Percentiles rank a stretch among this genome's conserved stretches.
Conservation (phyloP, 2,797 vertebrate genomes). For the Esox lucius region DNA sequence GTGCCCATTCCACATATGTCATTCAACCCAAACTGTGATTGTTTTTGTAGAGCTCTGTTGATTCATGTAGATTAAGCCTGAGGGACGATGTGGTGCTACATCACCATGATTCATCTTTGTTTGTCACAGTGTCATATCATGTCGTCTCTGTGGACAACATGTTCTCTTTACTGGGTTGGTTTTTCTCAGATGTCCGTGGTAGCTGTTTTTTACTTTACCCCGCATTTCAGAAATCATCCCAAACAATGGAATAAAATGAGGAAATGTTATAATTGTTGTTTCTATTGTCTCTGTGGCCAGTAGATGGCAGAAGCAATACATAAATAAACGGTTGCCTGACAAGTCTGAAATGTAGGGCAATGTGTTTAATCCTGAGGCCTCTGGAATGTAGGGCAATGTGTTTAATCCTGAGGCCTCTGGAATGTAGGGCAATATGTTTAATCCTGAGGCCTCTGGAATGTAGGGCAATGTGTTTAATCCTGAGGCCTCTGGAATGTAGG, state of each 20-base stretch:
- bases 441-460: too few species aligned
- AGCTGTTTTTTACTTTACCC: conserved; percentile 6
- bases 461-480: too few species aligned
- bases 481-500: too few species aligned
- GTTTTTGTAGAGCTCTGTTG: background rate
- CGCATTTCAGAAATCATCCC: conserved; percentile 19
- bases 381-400: too few species aligned
- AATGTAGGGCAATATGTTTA: too few species aligned
- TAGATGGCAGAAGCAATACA: conserved; percentile 68
- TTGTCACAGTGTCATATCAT: background rate
- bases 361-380: too few species aligned
- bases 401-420: too few species aligned
- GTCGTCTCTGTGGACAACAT: background rate
- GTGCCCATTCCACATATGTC: background rate
- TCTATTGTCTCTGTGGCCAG: conserved; percentile 38
- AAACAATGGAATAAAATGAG: background rate
- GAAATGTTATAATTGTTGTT: background rate
- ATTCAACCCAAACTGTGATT: background rate
- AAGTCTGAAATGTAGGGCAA: background rate
- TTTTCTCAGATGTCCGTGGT: conserved; percentile 39
- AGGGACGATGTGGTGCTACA: background rate
- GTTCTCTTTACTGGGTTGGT: background rate
- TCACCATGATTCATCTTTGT: too few species aligned
- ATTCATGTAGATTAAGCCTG: background rate
- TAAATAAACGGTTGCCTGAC: conserved; percentile 12